Conservation (phyloP, 2,888 invertebrate genomes). For the Gortyna flavago region DNA sequence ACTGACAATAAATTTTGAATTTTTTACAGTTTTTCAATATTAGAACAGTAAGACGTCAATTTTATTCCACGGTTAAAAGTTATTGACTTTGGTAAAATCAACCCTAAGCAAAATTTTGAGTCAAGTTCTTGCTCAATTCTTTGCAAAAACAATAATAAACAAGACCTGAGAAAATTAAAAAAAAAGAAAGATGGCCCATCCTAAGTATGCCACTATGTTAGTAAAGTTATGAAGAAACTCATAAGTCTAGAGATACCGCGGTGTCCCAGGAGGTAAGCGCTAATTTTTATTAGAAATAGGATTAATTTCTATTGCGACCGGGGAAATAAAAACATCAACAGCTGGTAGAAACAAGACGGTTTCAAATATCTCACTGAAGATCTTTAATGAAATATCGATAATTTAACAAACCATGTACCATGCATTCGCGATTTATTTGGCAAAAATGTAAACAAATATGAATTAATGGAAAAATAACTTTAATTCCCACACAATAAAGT, state of each 20-base stretch:
- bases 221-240: slow-evolving; percentile 37
- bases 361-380: slow-evolving; percentile 6
- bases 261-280: slow-evolving; percentile 6
- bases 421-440: no score
- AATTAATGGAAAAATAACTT: no score
- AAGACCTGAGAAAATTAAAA: neutral
- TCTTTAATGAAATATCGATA: neutral
- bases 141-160: neutral
- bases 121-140: neutral
- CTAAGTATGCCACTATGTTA: slow-evolving; percentile 33
- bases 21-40: no score
- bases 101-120: neutral
- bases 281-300: slow-evolving; percentile 45
- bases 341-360: slow-evolving; percentile 9
- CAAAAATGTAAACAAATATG: no score
- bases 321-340: slow-evolving; percentile 34
- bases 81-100: no score
- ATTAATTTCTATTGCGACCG: slow-evolving; percentile 45
- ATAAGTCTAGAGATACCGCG: slow-evolving; percentile 32
- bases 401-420: neutral
- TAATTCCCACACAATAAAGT: no score
- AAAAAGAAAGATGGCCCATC: neutral
- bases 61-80: no score
- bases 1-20: no score
- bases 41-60: no score